Percentiles rank a stretch among this genome's conserved stretches.
phyloP scores from a whole-genome alignment of 2,113 vertebrate genomes.

The Mobula birostris region DNA sequence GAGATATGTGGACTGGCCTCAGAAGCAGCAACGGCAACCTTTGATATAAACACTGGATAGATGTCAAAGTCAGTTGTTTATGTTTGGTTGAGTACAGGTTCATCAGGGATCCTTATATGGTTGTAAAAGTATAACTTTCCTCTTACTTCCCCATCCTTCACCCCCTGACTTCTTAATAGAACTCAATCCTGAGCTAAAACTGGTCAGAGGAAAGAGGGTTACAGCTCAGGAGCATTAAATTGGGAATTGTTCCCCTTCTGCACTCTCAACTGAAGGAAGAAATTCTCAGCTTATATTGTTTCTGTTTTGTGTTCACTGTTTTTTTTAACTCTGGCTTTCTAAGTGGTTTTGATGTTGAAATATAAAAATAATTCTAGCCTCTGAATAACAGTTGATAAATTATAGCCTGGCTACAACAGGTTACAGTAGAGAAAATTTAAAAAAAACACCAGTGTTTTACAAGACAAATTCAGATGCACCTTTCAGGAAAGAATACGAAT shows the following conservation, averaged over 20 bases:
- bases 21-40: background rate
- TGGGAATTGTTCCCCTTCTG: no score
- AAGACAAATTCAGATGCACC: background rate
- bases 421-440: no score
- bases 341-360: background rate
- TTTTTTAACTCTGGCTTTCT: background rate
- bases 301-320: background rate
- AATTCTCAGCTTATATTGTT: background rate
- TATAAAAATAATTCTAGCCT: background rate
- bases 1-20: background rate
- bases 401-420: background rate
- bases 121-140: background rate
- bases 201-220: background rate
- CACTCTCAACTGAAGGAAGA: background rate
- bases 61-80: background rate
- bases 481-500: background rate
- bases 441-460: background rate
- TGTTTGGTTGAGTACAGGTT: background rate
- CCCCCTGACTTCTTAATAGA: background rate
- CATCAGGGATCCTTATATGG: background rate
- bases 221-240: background rate
- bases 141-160: background rate
- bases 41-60: background rate
- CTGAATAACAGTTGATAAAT: background rate
- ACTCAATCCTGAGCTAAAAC: background rate